These are phyloP conservation scores for Galeopsomyia nigrocyanea DNA, from an alignment of 2,888 invertebrate species.

Conservation along the genomic window DNA sequence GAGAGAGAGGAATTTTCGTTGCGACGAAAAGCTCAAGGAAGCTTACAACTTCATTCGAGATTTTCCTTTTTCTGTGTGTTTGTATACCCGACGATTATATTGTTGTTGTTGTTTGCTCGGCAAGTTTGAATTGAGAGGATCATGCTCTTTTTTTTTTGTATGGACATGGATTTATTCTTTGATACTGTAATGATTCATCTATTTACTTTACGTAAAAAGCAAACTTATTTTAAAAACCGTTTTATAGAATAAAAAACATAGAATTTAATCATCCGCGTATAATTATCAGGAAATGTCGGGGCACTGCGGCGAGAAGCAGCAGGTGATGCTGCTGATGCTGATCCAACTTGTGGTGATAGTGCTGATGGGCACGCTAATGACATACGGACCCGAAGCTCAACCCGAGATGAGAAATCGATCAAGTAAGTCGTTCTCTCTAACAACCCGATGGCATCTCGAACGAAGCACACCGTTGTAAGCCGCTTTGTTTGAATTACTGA, in stretches of 20 bases:
- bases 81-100: no score
- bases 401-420: slow-evolving; percentile 51
- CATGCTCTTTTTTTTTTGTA: background rate
- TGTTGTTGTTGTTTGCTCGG: no score
- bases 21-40: no score
- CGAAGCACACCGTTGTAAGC: background rate
- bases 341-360: slow-evolving; percentile 71
- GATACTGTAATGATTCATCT: no score
- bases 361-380: slow-evolving; percentile 70
- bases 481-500: background rate
- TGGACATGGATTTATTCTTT: no score
- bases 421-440: slow-evolving; percentile 48
- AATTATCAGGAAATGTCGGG: slow-evolving; percentile 53
- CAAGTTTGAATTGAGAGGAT: background rate
- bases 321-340: slow-evolving; percentile 68
- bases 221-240: no score
- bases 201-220: no score
- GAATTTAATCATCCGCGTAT: background rate
- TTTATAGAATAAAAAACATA: no score
- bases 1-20: no score
- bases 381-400: slow-evolving; percentile 67
- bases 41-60: no score
- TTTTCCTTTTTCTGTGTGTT: no score
- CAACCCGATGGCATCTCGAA: slow-evolving; percentile 11
- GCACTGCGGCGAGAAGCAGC: slow-evolving; percentile 53